Conservation (phyloP, 2,797 vertebrate species). For the Parambassis ranga region DNA sequence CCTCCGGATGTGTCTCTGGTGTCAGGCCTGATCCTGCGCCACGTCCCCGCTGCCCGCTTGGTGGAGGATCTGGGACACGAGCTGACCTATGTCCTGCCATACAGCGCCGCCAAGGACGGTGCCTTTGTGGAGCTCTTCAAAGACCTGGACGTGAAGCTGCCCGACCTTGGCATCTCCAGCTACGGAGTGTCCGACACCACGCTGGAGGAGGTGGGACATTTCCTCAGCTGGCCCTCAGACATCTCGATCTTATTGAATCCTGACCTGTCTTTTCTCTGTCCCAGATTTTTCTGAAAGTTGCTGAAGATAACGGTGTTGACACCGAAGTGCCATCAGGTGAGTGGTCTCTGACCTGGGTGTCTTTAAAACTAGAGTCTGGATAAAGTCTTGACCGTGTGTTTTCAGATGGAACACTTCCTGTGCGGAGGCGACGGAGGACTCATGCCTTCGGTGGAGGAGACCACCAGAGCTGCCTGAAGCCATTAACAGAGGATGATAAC, state of each 20-base stretch:
- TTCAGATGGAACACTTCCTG: conserved; percentile 90
- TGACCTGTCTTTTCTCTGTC: conserved; percentile 35
- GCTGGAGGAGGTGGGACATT: conserved; percentile 86
- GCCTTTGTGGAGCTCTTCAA: conserved; percentile 93
- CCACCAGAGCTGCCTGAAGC: conserved; percentile 92
- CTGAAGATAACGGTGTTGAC: conserved; percentile 94
- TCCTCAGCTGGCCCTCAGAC: no score
- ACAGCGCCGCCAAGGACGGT: conserved; percentile 91
- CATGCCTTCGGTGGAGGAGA: conserved; percentile 88
- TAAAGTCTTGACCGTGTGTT: not conserved
- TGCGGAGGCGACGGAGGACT: conserved; percentile 83
- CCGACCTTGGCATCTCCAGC: conserved; percentile 93
- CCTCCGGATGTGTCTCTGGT: conserved; percentile 85
- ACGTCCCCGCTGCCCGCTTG: conserved; percentile 87
- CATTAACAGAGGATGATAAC: conserved; percentile 88
- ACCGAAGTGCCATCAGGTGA: conserved; percentile 90
- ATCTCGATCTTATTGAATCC: no score
- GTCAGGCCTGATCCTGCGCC: conserved; percentile 89
- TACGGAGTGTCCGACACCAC: conserved; percentile 97
- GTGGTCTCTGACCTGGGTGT: not conserved
- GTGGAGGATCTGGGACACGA: conserved; percentile 96
- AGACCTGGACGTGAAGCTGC: conserved; percentile 89
- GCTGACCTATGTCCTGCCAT: conserved; percentile 91
- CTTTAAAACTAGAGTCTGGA: not conserved
- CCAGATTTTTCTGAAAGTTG: conserved; percentile 98